Base-by-base conservation (phyloP, 2,797 vertebrate species). In the Microcaecilia unicolor region DNA sequence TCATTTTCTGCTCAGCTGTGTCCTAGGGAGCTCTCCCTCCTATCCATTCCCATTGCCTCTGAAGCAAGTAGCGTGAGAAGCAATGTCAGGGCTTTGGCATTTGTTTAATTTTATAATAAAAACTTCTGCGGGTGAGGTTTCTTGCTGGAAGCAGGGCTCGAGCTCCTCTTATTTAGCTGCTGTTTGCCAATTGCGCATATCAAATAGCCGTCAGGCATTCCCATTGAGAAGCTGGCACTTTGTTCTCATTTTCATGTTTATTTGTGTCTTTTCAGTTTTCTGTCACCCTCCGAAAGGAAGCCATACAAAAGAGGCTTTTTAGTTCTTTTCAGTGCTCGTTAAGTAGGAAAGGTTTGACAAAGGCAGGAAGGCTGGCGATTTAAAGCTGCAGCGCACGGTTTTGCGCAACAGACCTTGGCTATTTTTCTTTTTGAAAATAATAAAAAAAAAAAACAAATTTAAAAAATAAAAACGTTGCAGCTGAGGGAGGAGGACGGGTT, bases 211-310 rank as follows among this genome's bases (percentile, higher is more conserved):
- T 58, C 53, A 78, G 81, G 81, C 70, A 79, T 78, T 69, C 65
- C 75, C 72, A 80, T 70, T 74, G 78, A 72, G 76, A 77, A 76
- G 79, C 74, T 76, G 65, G 67, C 74, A 92, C 87, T 91, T 91
- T 90, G 88, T 93, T 93, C 88, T 83, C 76, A 62, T 89, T 86
- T 89, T 83, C 69, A 71, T 88, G 80, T 86, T 83, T 81, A 72
- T 86, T 80, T 89, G 81, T 74, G 76, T 80, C 71, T 81, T 80
- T 88, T 78, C 79, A 70, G 74, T 79, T 84, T 84, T 85, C 70
- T 63, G 49, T 84, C 70, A 71, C 55, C 74, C 78, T 78, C 49
- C 34, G 44, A 64, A 80, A 72, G 76, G 76, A 76, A 78, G 68
- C 72, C 72, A 78, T 76, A 93, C 90, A 95, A 95, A 93, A 91